phyloP scores from a whole-genome alignment of 2,797 vertebrate species.

The Aphelocoma californica region DNA sequence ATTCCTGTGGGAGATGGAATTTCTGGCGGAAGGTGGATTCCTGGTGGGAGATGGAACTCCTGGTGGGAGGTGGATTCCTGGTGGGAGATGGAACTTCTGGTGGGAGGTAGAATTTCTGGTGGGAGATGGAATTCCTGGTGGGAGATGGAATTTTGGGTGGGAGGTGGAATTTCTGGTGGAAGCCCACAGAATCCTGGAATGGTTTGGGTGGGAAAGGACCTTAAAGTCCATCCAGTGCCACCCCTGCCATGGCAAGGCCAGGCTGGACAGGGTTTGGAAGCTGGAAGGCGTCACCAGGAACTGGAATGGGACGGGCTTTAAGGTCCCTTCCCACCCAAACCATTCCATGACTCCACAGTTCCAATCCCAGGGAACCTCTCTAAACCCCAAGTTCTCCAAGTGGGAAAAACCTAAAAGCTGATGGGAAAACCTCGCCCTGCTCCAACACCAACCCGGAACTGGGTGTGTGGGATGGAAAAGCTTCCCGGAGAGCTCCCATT shows the following conservation, averaged over 20 bases:
- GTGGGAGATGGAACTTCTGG: neutral
- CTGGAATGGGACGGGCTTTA: neutral
- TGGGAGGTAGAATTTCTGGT: neutral
- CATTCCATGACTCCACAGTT: neutral
- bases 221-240: neutral
- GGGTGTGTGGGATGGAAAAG: neutral
- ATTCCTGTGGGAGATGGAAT: neutral
- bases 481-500: fast-evolving
- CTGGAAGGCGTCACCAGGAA: neutral
- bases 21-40: neutral
- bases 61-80: too few species aligned
- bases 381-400: neutral
- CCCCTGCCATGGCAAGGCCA: neutral
- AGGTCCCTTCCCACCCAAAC: neutral
- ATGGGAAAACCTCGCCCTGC: neutral
- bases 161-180: neutral
- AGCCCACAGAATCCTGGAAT: fast-evolving
- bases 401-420: neutral
- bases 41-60: neutral
- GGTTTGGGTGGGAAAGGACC: neutral
- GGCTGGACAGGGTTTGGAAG: neutral
- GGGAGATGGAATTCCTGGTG: neutral
- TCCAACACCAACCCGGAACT: fast-evolving
- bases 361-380: neutral
- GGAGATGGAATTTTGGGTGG: neutral